Conservation (phyloP, 2,888 invertebrate genomes). For the Liopterus haemorrhoidalis region DNA sequence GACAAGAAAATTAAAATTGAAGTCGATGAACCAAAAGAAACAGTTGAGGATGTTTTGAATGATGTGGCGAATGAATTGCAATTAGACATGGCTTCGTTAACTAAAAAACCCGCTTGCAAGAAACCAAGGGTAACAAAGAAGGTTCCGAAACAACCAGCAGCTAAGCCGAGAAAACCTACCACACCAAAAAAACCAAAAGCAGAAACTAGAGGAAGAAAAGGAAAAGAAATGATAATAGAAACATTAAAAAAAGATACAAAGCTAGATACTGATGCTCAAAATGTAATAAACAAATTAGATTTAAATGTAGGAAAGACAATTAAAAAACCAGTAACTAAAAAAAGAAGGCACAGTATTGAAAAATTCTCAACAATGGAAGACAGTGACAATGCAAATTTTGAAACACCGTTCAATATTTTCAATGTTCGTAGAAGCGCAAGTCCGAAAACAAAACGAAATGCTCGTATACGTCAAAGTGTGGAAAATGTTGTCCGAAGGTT, state of each 20-base stretch:
- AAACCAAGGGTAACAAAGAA: constrained; percentile 29
- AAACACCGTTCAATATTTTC: constrained; percentile 34
- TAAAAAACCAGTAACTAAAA: constrained; percentile 33
- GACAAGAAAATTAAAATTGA: constrained; percentile 35
- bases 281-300: constrained; percentile 45
- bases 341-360: constrained; percentile 44
- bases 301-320: constrained; percentile 40
- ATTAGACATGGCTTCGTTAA: constrained; percentile 15
- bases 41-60: constrained; percentile 43
- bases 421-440: constrained; percentile 39
- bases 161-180: constrained; percentile 35
- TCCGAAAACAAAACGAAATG: constrained; percentile 38
- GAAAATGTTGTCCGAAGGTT: constrained; percentile 33
- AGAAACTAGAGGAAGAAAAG: constrained; percentile 33
- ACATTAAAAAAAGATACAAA: constrained; percentile 34
- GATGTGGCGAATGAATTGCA: constrained; percentile 34
- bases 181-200: constrained; percentile 23
- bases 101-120: constrained; percentile 27
- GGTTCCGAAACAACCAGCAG: constrained; percentile 11
- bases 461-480: constrained; percentile 37
- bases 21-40: constrained; percentile 28
- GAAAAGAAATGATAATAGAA: constrained; percentile 42
- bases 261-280: constrained; percentile 39
- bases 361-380: constrained; percentile 40
- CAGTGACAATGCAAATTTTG: constrained; percentile 28